A percentile compares a stretch with the other conserved stretches of the same genome.
Conservation (phyloP, 2,797 vertebrate genomes). For the Neostethus bicornis region DNA sequence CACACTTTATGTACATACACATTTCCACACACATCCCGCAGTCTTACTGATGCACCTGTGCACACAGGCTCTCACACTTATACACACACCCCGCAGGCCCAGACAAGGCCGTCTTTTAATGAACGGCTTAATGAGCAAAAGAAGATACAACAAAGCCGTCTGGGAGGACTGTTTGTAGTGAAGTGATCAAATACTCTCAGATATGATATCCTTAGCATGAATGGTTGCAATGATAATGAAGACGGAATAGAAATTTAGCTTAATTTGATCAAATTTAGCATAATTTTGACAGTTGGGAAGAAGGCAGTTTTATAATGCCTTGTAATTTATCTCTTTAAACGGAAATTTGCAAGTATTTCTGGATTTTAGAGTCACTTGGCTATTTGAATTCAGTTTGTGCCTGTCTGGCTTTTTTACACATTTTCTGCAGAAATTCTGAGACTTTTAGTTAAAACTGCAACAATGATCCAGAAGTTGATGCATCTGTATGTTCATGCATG, state of each 20-base stretch:
- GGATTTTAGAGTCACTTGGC: conserved; percentile 35
- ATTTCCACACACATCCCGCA: conserved; percentile 13
- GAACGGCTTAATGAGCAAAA: conserved; percentile 72
- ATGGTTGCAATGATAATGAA: conserved; percentile 58
- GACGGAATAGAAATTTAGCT: conserved; percentile 62
- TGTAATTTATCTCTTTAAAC: conserved; percentile 37
- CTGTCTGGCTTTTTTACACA: conserved; percentile 28
- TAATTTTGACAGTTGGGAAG: conserved; percentile 44
- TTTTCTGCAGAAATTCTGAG: conserved; percentile 8
- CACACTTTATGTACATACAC: conserved; percentile 1
- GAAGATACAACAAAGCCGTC: conserved; percentile 71
- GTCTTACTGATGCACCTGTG: conserved; percentile 23
- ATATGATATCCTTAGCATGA: conserved; percentile 62
- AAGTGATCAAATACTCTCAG: conserved; percentile 66
- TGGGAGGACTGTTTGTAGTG: conserved; percentile 70
- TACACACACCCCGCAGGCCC: conserved; percentile 53
- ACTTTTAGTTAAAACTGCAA: background rate
- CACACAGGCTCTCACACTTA: conserved; percentile 6
- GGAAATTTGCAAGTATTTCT: conserved; percentile 31
- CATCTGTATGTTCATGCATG: conserved; percentile 22
- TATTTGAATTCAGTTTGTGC: conserved; percentile 35
- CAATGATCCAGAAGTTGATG: background rate
- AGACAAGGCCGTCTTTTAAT: conserved; percentile 71
- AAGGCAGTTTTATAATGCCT: conserved; percentile 51
- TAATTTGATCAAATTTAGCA: conserved; percentile 51